Evolutionary conservation across 2,113 vertebrate species (phyloP), one percentile per base, ranked within the genome.

Genomic region (Sorex fumeus): DNA sequence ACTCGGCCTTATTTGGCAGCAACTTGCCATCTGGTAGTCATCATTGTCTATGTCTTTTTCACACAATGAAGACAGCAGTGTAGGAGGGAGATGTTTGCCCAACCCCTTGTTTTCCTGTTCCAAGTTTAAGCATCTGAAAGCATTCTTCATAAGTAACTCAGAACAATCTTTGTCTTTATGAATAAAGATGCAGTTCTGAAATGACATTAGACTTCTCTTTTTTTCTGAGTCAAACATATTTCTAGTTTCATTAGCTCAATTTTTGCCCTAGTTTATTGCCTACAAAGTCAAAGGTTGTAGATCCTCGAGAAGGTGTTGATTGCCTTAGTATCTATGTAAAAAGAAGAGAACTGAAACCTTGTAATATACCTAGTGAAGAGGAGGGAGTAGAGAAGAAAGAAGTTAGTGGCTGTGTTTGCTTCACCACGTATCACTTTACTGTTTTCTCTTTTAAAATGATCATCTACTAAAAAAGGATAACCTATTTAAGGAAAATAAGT

Each of bases 51-150:
- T 0, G 60, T 81, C 32, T 84, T 77, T 34, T 77, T 36, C 30
- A 0, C 30, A 66, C 90, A 90, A 34, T 92, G 84, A 92, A 75
- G 89, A 89, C 47, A 77, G 34, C 64, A 21, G 47, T 40, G 47
- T 86, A 32, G 84, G 84, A 77, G 80, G 50, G 47, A n/a, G 76
- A 18, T 43, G 40, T 70, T 69, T 50, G 18, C 87, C 88, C 34
- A n/a, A 36, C 53, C 78, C 34, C 50, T 79, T 78, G 69, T 66
- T 66, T 89, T 70, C 40, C 50, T 70, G 11, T 71, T 64, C 78
- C 75, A 76, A 25, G 34, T 81, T 83, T 40, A 84, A 94, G 66
- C 83, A 64, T 95, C 90, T 91, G 90, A 88, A 90, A 64, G n/a
- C 93, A 16, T 95, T 93, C 71, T 78, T 94, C 45, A 9, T 72